A percentile compares a stretch with the other conserved stretches of the same genome.
phyloP scores from a whole-genome alignment of 1,140 invertebrate species.

The Drosophila sp. region DNA sequence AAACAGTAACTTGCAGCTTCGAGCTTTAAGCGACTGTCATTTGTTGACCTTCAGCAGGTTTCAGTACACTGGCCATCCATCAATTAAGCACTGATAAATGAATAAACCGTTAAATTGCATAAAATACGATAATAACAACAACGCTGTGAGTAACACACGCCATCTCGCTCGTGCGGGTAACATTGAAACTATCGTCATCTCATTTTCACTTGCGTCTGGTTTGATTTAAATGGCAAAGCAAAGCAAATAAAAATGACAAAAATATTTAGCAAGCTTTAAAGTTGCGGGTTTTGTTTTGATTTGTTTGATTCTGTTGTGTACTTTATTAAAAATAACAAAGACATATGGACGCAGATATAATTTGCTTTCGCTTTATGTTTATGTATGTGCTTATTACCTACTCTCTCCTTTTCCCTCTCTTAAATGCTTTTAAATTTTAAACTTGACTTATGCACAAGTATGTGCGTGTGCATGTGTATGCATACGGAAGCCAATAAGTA shows the following conservation, averaged over 20 bases:
- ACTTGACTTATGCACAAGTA: neutral
- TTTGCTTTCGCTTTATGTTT: conserved; percentile 41
- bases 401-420: neutral
- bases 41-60: conserved; percentile 51
- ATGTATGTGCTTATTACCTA: neutral
- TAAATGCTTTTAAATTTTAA: neutral
- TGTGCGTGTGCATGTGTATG: conserved; percentile 1
- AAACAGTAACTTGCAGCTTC: conserved; percentile 31
- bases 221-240: conserved; percentile 22
- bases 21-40: conserved; percentile 37
- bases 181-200: conserved; percentile 19
- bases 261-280: conserved; percentile 49
- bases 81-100: conserved; percentile 54
- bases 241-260: conserved; percentile 39
- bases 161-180: conserved; percentile 23
- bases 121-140: conserved; percentile 28
- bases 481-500: conserved; percentile 3
- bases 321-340: conserved; percentile 8
- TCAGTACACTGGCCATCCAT: conserved; percentile 43
- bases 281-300: conserved; percentile 31
- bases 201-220: conserved; percentile 23
- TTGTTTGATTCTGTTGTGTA: conserved; percentile 24
- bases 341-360: neutral
- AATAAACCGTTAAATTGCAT: conserved; percentile 41
- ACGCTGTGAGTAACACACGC: conserved; percentile 19